Evolutionary conservation across 1,140 invertebrate species (phyloP).

Genomic region (Andrena cerasifolii): DNA sequence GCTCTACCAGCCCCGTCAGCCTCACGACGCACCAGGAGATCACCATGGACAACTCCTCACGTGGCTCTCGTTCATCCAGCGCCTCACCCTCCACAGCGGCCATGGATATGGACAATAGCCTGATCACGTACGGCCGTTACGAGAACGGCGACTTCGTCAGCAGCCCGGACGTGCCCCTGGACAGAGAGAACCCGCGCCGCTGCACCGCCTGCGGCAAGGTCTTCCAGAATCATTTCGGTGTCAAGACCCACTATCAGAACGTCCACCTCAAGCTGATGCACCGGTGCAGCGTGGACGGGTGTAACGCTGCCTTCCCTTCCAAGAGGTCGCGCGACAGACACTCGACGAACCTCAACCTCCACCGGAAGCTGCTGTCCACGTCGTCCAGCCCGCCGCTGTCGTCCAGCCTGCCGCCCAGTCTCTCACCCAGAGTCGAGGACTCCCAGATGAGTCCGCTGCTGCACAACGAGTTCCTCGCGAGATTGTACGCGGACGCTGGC

Average conservation of each 20-base stretch:
- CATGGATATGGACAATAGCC: constrained; percentile 81
- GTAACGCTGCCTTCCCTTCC: constrained; percentile 97
- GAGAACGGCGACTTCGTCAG: constrained; percentile 89
- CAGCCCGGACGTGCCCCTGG: constrained; percentile 92
- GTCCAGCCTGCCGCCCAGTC: constrained; percentile 80
- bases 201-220: constrained; percentile 96
- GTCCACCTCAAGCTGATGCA: constrained; percentile 98
- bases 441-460: constrained; percentile 80
- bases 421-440: constrained; percentile 77
- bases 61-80: constrained; percentile 81
- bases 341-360: constrained; percentile 95
- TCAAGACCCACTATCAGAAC: constrained; percentile 98
- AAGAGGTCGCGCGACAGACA: constrained; percentile 96
- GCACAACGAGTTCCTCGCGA: constrained; percentile 90
- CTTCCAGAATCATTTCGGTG: constrained; percentile 97
- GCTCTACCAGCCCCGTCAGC: constrained; percentile 82
- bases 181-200: constrained; percentile 90
- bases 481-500: constrained; percentile 89
- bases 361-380: constrained; percentile 93
- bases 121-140: constrained; percentile 85
- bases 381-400: constrained; percentile 83
- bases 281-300: constrained; percentile 97
- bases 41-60: constrained; percentile 80
- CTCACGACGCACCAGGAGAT: constrained; percentile 72
- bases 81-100: constrained; percentile 82